Base-by-base conservation (phyloP, 2,797 vertebrate species). In the Enteromius anoplus region DNA sequence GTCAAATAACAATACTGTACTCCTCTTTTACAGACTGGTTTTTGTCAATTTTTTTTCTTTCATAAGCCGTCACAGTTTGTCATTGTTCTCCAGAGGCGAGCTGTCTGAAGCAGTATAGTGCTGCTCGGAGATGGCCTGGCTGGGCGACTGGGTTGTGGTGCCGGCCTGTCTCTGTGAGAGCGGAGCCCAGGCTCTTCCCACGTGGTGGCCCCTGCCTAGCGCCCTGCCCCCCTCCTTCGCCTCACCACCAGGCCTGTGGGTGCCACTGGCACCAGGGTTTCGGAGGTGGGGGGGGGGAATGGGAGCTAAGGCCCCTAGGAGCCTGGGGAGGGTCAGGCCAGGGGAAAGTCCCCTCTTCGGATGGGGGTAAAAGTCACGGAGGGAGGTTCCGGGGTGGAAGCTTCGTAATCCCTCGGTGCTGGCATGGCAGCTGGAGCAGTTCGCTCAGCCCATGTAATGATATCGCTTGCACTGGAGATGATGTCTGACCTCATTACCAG, bases 401-500 rank as follows among this genome's bases (percentile, higher is more conserved):
- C 90, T 95, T 94, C 91, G 88, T 93, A 94, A 94, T 93, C 92
- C 94, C 93, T 90, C 90, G 92, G 90, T 93, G 93, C 95, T 92
- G 92, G 93, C 92, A 92, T 90, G 94, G 96, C 95, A 95, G 96
- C 94, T 93, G 93, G 95, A 95, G 93, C 94, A 92, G 94, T 94
- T 92, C 91, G 94, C 92, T 94, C 96, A 93, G 94, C 93, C 93
- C 92, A 94, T 95, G 95, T 97, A 98, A 97, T 97, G 96, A 97
- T 98, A 98, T 98, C 96, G 95, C 95, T 97, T 96, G 95, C 96
- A 97, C 95, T 96, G 95, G 95, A 96, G 96, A 96, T 95, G 95
- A 96, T 96, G 96, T 96, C 95, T 96, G 97, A 99, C 97, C 97
- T 98, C 97, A 98, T 98, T 98, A 99, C 96, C 94, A 96, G 96